A percentile compares a stretch with the other conserved stretches of the same genome.
Evolutionary conservation across 1,140 invertebrate species (phyloP).

Genomic region (Paralvinella palmiformis): DNA sequence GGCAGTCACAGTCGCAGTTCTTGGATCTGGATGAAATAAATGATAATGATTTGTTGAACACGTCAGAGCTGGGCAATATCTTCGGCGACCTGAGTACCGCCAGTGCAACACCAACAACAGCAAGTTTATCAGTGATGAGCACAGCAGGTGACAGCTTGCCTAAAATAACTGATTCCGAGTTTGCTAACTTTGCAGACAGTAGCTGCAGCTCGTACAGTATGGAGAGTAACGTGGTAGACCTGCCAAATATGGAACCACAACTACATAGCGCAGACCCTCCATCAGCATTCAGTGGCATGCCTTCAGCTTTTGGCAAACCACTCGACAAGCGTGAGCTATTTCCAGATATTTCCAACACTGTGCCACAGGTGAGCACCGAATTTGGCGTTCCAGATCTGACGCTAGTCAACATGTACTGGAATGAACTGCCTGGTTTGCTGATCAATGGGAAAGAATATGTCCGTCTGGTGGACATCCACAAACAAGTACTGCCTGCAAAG

Average conservation of each 20-base stretch:
- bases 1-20: neutral
- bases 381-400: slow-evolving; percentile 13
- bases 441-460: slow-evolving; percentile 41
- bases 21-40: slow-evolving; percentile 13
- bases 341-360: neutral
- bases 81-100: slow-evolving; percentile 7
- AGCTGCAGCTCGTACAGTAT: neutral
- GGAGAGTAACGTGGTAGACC: neutral
- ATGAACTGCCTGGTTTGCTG: slow-evolving; percentile 46
- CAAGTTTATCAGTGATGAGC: neutral
- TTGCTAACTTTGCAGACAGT: neutral
- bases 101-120: neutral
- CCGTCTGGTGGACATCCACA: slow-evolving; percentile 47
- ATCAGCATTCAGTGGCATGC: neutral
- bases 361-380: neutral
- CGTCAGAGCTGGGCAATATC: slow-evolving; percentile 41
- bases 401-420: slow-evolving; percentile 43
- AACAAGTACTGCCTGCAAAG: slow-evolving; percentile 49
- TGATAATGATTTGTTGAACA: slow-evolving; percentile 25
- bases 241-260: neutral
- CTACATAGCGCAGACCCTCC: neutral
- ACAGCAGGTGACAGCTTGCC: neutral
- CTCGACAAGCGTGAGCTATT: neutral
- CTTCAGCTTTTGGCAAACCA: neutral
- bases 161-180: no score